Base-by-base conservation (phyloP, 2,113 vertebrate species). In the Percopsis transmontana region DNA sequence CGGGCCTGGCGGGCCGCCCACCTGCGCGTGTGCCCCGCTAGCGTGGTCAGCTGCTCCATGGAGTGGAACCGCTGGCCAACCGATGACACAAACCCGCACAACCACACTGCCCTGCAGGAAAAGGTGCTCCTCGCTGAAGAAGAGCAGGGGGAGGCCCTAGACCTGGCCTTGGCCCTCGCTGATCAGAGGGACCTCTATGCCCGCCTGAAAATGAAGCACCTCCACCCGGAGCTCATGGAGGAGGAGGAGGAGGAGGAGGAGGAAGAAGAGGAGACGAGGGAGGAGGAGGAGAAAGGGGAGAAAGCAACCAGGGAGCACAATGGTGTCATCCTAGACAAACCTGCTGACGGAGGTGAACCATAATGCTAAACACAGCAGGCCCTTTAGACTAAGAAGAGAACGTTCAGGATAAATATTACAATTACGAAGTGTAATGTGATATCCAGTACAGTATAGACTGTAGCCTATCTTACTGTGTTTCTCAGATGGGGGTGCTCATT, bases 31-130 rank as follows among this genome's bases (percentile, higher is more conserved):
- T 98, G 96, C 62, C 96, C 96, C 0, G 95, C 96, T 80, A 97
- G 96, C 0, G 82, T 96, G 24, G 94, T 98, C 47, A 92, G 91
- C 84, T 98, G 96, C 84, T 95, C 95, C 0, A 96, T 98, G 95
- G 95, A 97, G 62, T 98, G 96, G 96, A 95, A 95, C 63, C 95
- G 96, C 56, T 98, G 95, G 95, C 96, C 95, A 0, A 89, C 86
- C 0, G 88, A 95, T 56, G 94, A 97, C 40, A 93, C 94, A 0
- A 89, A 94, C 65, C 92, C 89, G 2, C 67, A 85, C 54, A 18
- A 44, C 21, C 21, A 33, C 16, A 42, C 19, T 0, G 68, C 72
- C 2, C 90, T 97, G 70, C 91, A 95, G 52, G 77, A 93, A 66
- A 96, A 95, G 23, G 84, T 95, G 23, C 87, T 95, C 88, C 93